Percentiles rank a stretch among this genome's conserved stretches.
phyloP scores from a whole-genome alignment of 2,888 invertebrate species.

The Leptinotarsa haldemani region DNA sequence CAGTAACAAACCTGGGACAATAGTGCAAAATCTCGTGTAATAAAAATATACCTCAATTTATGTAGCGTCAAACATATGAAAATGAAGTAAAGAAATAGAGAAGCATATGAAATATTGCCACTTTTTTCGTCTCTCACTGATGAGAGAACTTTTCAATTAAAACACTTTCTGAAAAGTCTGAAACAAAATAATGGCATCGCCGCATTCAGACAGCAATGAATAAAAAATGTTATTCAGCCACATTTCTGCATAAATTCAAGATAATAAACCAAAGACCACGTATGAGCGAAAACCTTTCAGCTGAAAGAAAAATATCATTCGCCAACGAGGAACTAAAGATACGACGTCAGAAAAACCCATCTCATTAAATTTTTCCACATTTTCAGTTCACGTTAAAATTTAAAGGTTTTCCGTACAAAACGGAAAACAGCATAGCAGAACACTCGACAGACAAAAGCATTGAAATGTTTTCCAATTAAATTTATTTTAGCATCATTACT shows the following conservation, averaged over 20 bases:
- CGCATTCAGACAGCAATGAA: too few species aligned
- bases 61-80: too few species aligned
- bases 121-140: too few species aligned
- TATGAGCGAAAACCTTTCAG: not conserved
- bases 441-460: constrained; percentile 50
- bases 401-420: constrained; percentile 45
- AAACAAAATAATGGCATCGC: not conserved
- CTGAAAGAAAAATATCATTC: constrained; percentile 7
- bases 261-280: not conserved
- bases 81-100: too few species aligned
- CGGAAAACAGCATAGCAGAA: constrained; percentile 43
- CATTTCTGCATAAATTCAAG: not conserved
- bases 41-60: too few species aligned
- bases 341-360: constrained; percentile 34
- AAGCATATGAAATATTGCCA: too few species aligned
- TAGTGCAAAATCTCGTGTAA: too few species aligned
- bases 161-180: not conserved
- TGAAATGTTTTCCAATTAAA: constrained; percentile 58
- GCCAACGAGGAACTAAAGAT: not conserved
- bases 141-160: not conserved
- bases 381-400: constrained; percentile 43
- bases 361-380: constrained; percentile 45
- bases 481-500: constrained; percentile 58
- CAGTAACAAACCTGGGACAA: too few species aligned
- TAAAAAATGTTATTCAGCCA: not conserved